A percentile compares a stretch with the other conserved stretches of the same genome.
These are phyloP conservation scores for Philopotamus ludificatus DNA, from an alignment of 1,140 invertebrate genomes.

Conservation along the genomic window DNA sequence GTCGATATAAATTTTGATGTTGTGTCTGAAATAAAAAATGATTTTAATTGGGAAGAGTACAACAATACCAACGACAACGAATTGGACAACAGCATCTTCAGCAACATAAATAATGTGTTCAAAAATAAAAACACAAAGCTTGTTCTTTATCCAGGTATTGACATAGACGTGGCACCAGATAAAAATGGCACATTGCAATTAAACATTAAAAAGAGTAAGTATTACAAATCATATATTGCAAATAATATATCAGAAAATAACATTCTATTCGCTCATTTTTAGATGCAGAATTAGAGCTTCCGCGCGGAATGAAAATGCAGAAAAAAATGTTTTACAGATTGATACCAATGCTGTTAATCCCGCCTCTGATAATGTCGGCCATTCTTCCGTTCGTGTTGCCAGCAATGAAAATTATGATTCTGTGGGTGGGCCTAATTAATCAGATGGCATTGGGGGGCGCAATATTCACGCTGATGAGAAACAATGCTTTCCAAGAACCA, in stretches of 20 bases:
- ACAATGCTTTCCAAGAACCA: constrained; percentile 53
- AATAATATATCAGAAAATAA: not conserved
- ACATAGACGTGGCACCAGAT: constrained; percentile 44
- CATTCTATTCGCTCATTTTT: constrained; percentile 40
- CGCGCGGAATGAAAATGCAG: constrained; percentile 49
- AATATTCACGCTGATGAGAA: constrained; percentile 52
- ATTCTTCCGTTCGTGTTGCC: constrained; percentile 54
- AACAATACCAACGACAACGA: constrained; percentile 45
- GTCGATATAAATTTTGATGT: constrained; percentile 43
- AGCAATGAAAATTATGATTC: constrained; percentile 51
- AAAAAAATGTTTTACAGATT: constrained; percentile 49
- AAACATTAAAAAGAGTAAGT: constrained; percentile 50
- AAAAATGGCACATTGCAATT: constrained; percentile 47
- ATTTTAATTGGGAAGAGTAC: constrained; percentile 50
- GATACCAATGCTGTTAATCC: constrained; percentile 48
- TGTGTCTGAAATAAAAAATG: constrained; percentile 25
- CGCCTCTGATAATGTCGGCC: constrained; percentile 54
- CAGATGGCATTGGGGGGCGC: constrained; percentile 53
- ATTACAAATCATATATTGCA: not conserved
- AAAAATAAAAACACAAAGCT: constrained; percentile 44
- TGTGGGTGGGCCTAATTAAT: constrained; percentile 50
- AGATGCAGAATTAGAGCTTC: constrained; percentile 42
- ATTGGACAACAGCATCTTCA: constrained; percentile 46
- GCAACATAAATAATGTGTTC: constrained; percentile 46
- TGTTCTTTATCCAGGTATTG: constrained; percentile 45